Evolutionary conservation across 2,113 vertebrate genomes (phyloP).

Genomic region (Chloebia gouldiae): DNA sequence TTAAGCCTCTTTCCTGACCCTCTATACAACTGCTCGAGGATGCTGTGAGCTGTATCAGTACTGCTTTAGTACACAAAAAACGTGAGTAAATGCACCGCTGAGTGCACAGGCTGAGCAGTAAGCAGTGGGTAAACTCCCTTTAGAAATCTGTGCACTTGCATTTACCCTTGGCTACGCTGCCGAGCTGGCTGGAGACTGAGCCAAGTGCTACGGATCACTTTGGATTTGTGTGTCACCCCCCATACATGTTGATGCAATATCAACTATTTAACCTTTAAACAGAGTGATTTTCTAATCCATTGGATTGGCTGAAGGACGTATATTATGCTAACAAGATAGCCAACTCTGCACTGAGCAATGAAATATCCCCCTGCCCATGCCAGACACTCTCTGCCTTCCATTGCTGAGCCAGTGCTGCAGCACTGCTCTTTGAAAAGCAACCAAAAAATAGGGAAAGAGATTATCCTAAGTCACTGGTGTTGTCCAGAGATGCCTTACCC

Average conservation of each 20-base stretch:
- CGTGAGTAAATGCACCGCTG: constrained; percentile 22
- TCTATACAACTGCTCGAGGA: constrained; percentile 17
- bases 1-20: constrained; percentile 43
- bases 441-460: not conserved
- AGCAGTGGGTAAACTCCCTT: constrained; percentile 17
- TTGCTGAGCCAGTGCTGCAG: not conserved
- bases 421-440: not conserved
- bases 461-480: not conserved
- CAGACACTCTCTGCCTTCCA: not conserved
- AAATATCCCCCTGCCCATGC: not conserved
- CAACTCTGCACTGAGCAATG: not conserved
- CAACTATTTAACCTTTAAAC: not conserved
- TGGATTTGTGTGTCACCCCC: not conserved
- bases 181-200: not conserved
- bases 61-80: constrained; percentile 30
- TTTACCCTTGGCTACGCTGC: not conserved
- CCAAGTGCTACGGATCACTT: not conserved
- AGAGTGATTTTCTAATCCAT: not conserved
- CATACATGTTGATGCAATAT: not conserved
- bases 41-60: constrained; percentile 45
- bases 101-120: constrained; percentile 36
- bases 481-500: not conserved
- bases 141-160: not conserved
- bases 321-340: not conserved
- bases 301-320: not conserved